A percentile compares a stretch with the other conserved stretches of the same genome.
Conservation (phyloP, 2,797 vertebrate species). For the Gymnocypris eckloni region DNA sequence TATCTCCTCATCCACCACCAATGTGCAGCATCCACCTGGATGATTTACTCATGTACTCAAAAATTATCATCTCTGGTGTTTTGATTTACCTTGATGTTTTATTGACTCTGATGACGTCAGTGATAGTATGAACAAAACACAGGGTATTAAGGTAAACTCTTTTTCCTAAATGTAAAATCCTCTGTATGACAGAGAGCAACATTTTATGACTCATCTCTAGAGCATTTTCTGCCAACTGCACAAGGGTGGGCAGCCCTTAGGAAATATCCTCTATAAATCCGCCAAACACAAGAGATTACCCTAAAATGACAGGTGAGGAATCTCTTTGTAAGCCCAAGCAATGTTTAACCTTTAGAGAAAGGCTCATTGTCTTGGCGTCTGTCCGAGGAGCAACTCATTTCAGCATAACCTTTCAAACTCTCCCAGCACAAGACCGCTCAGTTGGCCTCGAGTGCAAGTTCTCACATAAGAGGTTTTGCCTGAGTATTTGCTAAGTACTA, state of each 20-base stretch:
- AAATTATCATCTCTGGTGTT: neutral
- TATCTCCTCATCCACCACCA: too few species aligned
- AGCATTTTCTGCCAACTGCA: constrained; percentile 39
- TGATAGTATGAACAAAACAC: neutral
- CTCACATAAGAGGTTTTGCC: constrained; percentile 11
- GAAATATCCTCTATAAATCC: constrained; percentile 44
- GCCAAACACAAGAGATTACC: constrained; percentile 40
- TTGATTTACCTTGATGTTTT: neutral
- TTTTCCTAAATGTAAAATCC: constrained; percentile 9
- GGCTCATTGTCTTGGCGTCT: constrained; percentile 39
- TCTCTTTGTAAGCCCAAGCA: constrained; percentile 48
- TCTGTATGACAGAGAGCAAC: neutral
- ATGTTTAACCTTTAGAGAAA: constrained; percentile 53
- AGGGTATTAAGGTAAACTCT: neutral
- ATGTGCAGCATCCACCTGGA: too few species aligned
- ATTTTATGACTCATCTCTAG: constrained; percentile 20
- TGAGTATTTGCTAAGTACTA: constrained; percentile 73
- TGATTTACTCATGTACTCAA: neutral
- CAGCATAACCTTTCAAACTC: constrained; percentile 23
- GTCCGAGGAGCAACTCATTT: constrained; percentile 33
- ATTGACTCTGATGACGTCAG: neutral
- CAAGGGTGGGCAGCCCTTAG: constrained; percentile 30
- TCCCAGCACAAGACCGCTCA: constrained; percentile 55
- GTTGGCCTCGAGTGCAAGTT: constrained; percentile 11
- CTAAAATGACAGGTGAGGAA: constrained; percentile 48